These are phyloP conservation scores for Anthopleura xanthogrammica DNA, from an alignment of 92 coral and sea anemone genomes.

Conservation along the genomic window DNA sequence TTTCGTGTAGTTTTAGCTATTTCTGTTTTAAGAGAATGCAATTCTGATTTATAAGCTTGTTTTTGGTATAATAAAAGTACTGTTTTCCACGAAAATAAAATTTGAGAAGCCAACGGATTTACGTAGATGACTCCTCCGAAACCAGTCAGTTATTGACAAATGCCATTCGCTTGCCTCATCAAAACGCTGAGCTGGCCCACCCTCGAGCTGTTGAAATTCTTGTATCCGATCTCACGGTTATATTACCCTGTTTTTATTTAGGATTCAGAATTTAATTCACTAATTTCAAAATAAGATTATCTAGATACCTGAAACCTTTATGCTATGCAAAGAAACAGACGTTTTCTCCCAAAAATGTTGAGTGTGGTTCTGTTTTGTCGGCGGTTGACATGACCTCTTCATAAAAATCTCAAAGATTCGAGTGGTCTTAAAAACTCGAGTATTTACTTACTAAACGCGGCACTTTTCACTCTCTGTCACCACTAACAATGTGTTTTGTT, in stretches of 20 bases:
- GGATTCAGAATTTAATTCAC: not conserved
- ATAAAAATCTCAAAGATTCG: not conserved
- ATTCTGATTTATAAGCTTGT: not conserved
- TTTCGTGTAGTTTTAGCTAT: not conserved
- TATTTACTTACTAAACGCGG: conserved; percentile 8
- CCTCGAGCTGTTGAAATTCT: not conserved
- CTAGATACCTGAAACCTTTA: not conserved
- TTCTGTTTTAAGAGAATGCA: not conserved
- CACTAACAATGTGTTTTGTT: not conserved
- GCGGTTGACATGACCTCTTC: not conserved
- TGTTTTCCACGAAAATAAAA: not conserved
- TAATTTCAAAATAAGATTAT: not conserved
- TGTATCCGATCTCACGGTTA: not conserved
- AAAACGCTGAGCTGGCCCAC: not conserved
- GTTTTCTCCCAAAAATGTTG: not conserved
- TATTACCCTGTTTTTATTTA: not conserved
- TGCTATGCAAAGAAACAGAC: not conserved
- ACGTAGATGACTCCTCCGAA: not conserved
- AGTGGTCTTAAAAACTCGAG: not conserved
- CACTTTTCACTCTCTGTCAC: not conserved
- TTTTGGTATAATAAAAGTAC: not conserved
- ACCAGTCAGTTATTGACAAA: not conserved
- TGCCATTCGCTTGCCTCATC: not conserved
- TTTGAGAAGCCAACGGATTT: conserved; percentile 4
- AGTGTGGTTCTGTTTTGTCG: not conserved